Evolutionary conservation across 2,797 vertebrate species (phyloP), one percentile per base, ranked within the genome.

Genomic region (Clarias laeviceps): DNA sequence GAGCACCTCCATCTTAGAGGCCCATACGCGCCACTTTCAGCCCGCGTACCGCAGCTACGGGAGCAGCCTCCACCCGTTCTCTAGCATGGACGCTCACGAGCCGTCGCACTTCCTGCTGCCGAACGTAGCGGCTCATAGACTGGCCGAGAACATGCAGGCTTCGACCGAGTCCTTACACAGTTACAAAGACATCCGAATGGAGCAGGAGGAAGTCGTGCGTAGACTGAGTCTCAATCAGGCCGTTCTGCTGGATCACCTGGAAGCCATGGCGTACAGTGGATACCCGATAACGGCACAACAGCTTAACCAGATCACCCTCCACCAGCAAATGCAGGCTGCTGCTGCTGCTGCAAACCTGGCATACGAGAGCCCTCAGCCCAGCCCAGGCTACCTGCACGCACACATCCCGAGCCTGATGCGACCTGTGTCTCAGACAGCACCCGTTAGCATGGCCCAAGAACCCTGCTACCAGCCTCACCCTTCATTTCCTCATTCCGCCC

Each of bases 1-100:
- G 95, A 99, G 98, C 94, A 99, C 98, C 80, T 99, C 98, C 88
- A 96, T 98, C 94, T 94, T 99, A 88, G 98, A 99, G 95, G 97
- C 98, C 20, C 98, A 98, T 90, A 97, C 96, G 1, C 95, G 96
- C 77, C 97, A 98, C 88, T 97, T 97, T 88, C 97, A 98, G 91
- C 96, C 97, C 5, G 92, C 96, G 88, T 96, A 97, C 91, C 93
- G 96, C 86, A 96, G 96, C 91, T 94, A 96, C 40, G 97, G 96
- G 89, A 97, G 96, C 92, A 96, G 93, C 92, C 94, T 97, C 91
- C 96, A 97, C 89, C 96, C 97, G 34, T 95, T 96, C 86, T 94
- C 95, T 88, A 95, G 95, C 80, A 85, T 93, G 85, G 97, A 96
- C 91, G 91, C 92, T 76, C 92, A 94, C 29, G 94, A 95, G 92